These are phyloP conservation scores for Heliothis virescens DNA, from an alignment of 1,140 invertebrate species.

Conservation along the genomic window DNA sequence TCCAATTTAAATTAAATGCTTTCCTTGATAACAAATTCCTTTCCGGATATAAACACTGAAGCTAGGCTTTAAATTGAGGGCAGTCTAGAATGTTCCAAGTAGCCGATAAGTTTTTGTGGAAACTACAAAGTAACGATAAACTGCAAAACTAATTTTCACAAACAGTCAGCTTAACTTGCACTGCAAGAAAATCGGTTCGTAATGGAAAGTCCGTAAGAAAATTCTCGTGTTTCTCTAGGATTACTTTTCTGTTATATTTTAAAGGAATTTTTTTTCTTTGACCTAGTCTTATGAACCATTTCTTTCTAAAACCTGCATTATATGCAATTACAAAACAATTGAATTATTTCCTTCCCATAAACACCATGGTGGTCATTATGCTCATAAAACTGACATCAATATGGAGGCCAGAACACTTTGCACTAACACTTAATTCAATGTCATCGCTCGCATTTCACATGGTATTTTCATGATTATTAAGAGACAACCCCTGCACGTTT, in stretches of 20 bases:
- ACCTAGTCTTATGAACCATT: no score
- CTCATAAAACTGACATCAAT: slow-evolving; percentile 10
- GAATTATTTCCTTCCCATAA: background rate
- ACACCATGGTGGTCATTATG: background rate
- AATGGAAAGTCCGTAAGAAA: background rate
- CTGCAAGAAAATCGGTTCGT: background rate
- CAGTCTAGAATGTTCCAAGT: background rate
- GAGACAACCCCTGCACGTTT: slow-evolving; percentile 12
- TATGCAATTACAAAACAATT: no score
- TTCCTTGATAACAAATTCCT: background rate
- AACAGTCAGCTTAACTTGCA: background rate
- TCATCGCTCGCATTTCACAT: slow-evolving; percentile 25
- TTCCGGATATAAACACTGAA: background rate
- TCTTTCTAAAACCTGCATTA: no score
- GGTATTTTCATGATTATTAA: slow-evolving; percentile 31
- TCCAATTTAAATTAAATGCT: slow-evolving; percentile 19
- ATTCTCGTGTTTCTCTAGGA: background rate
- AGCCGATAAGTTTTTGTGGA: background rate
- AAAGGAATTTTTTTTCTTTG: no score
- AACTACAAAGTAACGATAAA: slow-evolving; percentile 10
- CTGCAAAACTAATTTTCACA: background rate
- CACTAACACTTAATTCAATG: slow-evolving; percentile 19
- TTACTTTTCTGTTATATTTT: no score
- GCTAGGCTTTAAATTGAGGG: background rate
- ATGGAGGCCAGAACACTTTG: background rate